These are phyloP conservation scores for Gymnobelideus leadbeateri DNA, from an alignment of 2,113 vertebrate species.

Conservation along the genomic window DNA sequence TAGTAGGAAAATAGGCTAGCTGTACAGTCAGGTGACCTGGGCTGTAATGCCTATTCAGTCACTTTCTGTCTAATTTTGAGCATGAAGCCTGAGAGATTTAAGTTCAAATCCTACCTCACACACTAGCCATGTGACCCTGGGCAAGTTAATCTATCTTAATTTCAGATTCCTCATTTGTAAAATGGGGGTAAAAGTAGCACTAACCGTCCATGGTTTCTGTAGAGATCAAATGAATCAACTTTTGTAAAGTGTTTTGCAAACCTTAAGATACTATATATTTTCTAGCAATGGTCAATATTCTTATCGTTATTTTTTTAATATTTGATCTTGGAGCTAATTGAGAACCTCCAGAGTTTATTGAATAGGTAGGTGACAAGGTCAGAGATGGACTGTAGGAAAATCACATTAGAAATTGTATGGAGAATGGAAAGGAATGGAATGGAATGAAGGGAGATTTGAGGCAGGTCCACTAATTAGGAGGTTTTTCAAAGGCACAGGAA, in stretches of 20 bases:
- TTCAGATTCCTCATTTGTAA: background rate
- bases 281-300: background rate
- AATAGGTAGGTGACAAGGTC: background rate
- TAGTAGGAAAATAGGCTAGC: background rate
- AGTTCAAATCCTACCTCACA: background rate
- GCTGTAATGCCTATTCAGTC: background rate
- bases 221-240: background rate
- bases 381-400: background rate
- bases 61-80: background rate
- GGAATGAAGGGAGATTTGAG: background rate
- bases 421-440: background rate
- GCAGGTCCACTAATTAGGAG: background rate
- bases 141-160: background rate
- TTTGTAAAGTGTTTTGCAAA: background rate
- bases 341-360: background rate
- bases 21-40: background rate
- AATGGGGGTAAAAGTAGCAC: background rate
- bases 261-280: background rate
- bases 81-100: background rate
- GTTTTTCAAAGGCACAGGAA: background rate
- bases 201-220: background rate
- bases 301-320: background rate
- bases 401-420: background rate
- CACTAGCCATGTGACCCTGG: background rate
- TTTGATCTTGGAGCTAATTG: background rate